Conservation (phyloP, 2,888 invertebrate species). For the Thereva nobilitata region DNA sequence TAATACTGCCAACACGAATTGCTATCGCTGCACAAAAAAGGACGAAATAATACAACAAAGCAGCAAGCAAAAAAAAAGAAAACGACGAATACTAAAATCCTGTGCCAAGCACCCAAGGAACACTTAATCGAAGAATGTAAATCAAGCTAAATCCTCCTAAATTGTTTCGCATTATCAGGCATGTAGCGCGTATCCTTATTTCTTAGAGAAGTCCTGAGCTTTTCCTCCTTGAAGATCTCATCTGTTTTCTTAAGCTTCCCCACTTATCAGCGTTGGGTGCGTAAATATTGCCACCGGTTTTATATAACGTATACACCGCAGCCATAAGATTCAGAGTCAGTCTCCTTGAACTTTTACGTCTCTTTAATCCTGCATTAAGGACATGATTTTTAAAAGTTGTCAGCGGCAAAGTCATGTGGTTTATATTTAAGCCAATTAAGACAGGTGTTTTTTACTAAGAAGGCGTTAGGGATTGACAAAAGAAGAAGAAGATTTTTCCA, state of each 20-base stretch:
- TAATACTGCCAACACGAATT: no score
- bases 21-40: no score
- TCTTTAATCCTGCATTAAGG: conserved; percentile 31
- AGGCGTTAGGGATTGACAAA: no score
- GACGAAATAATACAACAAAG: no score
- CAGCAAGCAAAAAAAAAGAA: no score
- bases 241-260: conserved; percentile 6
- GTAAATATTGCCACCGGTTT: background rate
- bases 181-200: conserved; percentile 35
- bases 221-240: conserved; percentile 9
- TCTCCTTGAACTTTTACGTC: conserved; percentile 1
- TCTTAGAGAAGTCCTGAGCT: conserved; percentile 20
- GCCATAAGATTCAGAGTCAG: no score
- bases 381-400: conserved; percentile 25
- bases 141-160: conserved; percentile 43
- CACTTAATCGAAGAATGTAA: conserved; percentile 42
- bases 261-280: background rate
- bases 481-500: no score
- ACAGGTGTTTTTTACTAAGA: no score
- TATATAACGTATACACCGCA: no score
- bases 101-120: conserved; percentile 1
- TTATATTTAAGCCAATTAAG: background rate
- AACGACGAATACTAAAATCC: conserved; percentile 15
- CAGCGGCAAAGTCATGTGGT: conserved; percentile 19
- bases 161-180: conserved; percentile 42